phyloP scores from a whole-genome alignment of 2,888 invertebrate genomes.

The Ichneumoninae sp. region DNA sequence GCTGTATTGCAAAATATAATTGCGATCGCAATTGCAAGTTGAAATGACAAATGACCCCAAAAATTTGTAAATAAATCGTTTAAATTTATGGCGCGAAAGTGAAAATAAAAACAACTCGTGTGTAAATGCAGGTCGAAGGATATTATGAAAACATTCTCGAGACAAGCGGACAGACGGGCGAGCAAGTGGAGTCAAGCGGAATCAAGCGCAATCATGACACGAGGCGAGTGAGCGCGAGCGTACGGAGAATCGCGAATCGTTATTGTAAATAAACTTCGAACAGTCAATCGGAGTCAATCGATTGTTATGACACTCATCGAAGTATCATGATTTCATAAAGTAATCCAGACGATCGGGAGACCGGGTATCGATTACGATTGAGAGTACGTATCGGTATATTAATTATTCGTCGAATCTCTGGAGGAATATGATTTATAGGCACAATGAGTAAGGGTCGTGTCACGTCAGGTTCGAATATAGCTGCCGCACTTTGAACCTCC shows the following conservation, averaged over 20 bases:
- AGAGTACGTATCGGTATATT: not conserved
- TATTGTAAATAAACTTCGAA: slow-evolving; percentile 47
- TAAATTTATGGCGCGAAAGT: not conserved
- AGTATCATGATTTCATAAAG: slow-evolving; percentile 70
- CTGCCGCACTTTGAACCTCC: not conserved
- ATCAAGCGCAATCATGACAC: slow-evolving; percentile 57
- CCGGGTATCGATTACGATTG: slow-evolving; percentile 31
- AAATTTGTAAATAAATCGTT: not conserved
- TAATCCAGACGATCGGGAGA: slow-evolving; percentile 40
- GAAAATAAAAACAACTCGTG: not conserved
- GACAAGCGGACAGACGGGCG: slow-evolving; percentile 28
- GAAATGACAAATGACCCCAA: not conserved
- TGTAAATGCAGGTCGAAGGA: not conserved
- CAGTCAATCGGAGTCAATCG: slow-evolving; percentile 63
- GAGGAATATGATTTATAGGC: not conserved
- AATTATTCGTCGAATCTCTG: slow-evolving; percentile 27
- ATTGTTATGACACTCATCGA: slow-evolving; percentile 44
- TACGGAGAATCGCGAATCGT: slow-evolving; percentile 17
- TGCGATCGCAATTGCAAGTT: not conserved
- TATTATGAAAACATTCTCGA: slow-evolving; percentile 1
- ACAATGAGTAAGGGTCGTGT: slow-evolving; percentile 18
- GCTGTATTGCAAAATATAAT: not conserved
- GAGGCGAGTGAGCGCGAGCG: slow-evolving; percentile 7
- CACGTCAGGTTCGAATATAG: slow-evolving; percentile 4
- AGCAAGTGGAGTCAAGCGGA: slow-evolving; percentile 66